Evolutionary conservation across 2,113 vertebrate species (phyloP).

Genomic region (Scomber colias): DNA sequence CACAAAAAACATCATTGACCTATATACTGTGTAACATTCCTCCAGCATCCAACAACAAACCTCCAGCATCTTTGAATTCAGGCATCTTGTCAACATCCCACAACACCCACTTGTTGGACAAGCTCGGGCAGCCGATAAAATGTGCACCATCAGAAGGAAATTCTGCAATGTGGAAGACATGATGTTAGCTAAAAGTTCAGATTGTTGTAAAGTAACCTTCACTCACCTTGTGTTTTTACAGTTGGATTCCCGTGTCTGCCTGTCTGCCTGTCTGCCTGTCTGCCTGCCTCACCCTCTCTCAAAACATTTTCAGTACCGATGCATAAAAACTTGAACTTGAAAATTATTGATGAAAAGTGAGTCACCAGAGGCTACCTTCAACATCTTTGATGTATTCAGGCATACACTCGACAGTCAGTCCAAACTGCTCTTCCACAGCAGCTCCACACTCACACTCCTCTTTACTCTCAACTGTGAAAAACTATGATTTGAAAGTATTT

Average conservation of each 20-base stretch:
- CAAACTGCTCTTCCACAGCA: slow-evolving; percentile 12
- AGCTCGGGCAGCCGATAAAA: background rate
- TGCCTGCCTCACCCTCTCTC: slow-evolving; percentile 3
- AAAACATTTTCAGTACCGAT: slow-evolving; percentile 4
- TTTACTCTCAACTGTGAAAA: background rate
- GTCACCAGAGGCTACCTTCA: slow-evolving; percentile 30
- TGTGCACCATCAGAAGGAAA: background rate
- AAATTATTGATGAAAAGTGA: slow-evolving; percentile 45
- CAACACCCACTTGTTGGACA: background rate
- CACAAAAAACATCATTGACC: no score
- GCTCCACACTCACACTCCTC: slow-evolving; percentile 1
- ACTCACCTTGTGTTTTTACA: background rate
- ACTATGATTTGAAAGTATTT: background rate
- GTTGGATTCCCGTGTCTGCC: background rate
- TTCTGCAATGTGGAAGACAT: background rate
- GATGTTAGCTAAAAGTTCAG: background rate
- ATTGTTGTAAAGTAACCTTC: slow-evolving; percentile 16
- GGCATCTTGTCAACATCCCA: background rate
- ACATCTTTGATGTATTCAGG: slow-evolving; percentile 37
- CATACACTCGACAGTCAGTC: slow-evolving; percentile 9
- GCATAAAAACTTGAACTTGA: slow-evolving; percentile 38
- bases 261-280: background rate
- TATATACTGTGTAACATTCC: background rate
- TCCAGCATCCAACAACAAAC: no score
- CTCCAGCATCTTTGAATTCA: background rate